phyloP scores from a whole-genome alignment of 2,113 vertebrate genomes.

The Eulacestoma nigropectus region DNA sequence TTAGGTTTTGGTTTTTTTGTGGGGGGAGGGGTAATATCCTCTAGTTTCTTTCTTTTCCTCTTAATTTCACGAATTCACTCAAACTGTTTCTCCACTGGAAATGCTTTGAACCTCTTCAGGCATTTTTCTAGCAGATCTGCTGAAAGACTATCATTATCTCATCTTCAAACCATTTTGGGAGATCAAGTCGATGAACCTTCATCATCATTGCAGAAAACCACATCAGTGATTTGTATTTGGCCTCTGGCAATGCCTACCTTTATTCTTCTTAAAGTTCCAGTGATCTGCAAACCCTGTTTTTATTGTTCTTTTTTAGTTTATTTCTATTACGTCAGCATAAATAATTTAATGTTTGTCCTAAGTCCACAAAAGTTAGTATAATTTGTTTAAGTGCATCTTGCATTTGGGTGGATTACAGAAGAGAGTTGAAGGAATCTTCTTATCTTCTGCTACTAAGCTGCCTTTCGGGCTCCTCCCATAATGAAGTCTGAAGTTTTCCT shows the following conservation, averaged over 20 bases:
- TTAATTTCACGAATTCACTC: not conserved
- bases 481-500: not conserved
- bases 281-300: not conserved
- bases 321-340: not conserved
- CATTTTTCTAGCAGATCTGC: not conserved
- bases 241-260: not conserved
- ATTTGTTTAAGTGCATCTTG: not conserved
- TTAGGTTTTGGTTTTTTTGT: not conserved
- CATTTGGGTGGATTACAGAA: not conserved
- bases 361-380: not conserved
- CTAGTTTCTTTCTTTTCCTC: not conserved
- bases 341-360: not conserved
- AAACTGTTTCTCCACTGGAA: not conserved
- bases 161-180: not conserved
- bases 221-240: not conserved
- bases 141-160: not conserved
- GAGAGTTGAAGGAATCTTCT: not conserved
- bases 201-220: not conserved
- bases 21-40: accelerated
- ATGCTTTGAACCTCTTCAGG: not conserved
- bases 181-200: not conserved
- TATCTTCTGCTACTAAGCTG: not conserved
- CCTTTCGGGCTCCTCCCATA: not conserved
- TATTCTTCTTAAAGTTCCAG: not conserved
- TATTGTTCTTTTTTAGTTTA: not conserved